Percentiles rank a stretch among this genome's conserved stretches.
phyloP scores from a whole-genome alignment of 2,113 vertebrate genomes.

The Calidris pugnax region DNA sequence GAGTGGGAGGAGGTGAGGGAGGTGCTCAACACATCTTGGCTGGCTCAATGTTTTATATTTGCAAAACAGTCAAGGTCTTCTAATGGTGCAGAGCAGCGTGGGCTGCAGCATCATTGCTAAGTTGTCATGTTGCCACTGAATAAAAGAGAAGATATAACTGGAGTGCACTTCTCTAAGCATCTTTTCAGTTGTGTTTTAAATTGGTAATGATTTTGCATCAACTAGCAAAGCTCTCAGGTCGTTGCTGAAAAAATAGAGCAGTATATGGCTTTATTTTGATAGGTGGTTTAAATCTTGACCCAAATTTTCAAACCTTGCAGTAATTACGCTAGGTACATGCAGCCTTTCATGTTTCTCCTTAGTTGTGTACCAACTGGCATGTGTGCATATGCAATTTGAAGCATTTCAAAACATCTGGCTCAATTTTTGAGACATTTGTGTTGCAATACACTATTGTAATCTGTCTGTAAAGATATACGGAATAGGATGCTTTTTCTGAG shows the following conservation, averaged over 20 bases:
- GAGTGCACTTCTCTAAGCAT: background rate
- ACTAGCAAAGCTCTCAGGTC: background rate
- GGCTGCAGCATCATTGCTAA: background rate
- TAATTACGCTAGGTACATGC: background rate
- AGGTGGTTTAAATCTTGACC: background rate
- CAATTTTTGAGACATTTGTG: background rate
- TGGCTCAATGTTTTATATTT: slow-evolving; percentile 5
- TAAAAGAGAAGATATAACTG: background rate
- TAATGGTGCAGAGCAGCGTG: background rate
- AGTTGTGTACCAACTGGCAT: background rate
- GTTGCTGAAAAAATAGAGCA: background rate
- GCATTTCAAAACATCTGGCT: background rate
- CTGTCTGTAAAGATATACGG: background rate
- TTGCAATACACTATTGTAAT: background rate
- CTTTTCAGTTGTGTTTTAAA: slow-evolving; percentile 13
- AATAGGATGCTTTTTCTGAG: background rate
- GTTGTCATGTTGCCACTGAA: slow-evolving; percentile 1
- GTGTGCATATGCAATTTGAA: background rate
- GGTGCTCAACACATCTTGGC: background rate
- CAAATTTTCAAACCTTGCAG: background rate
- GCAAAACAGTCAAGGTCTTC: slow-evolving; percentile 30
- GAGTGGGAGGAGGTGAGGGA: slow-evolving; percentile 34
- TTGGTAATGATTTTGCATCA: background rate
- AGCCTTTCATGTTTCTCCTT: background rate
- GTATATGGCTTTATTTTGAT: background rate